Evolutionary conservation across 2,797 vertebrate species (phyloP).

Genomic region (Smutsia temminckii): DNA sequence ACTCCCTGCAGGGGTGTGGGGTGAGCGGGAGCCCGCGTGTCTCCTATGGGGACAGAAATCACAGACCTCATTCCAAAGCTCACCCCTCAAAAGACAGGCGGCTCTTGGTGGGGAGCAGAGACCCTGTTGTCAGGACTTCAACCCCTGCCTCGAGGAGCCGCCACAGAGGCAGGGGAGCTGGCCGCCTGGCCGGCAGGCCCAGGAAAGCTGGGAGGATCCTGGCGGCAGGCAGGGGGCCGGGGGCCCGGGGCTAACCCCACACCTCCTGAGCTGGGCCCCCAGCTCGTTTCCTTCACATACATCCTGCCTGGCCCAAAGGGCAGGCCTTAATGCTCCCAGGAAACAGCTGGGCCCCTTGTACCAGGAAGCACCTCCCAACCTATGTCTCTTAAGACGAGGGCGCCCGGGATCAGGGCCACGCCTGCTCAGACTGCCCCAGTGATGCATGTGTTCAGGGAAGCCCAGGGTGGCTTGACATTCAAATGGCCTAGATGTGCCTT

Average conservation of each 20-base stretch:
- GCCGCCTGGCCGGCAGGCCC: neutral
- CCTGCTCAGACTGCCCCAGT: no score
- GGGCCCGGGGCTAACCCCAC: neutral
- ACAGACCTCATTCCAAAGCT: neutral
- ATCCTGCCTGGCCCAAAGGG: accelerated
- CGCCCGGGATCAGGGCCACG: neutral
- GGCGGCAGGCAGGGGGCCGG: neutral
- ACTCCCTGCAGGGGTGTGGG: neutral
- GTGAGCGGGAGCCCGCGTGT: accelerated
- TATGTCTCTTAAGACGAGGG: neutral
- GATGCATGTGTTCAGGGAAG: neutral
- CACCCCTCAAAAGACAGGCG: neutral
- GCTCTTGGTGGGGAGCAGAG: neutral
- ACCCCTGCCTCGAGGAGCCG: neutral
- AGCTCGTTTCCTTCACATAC: neutral
- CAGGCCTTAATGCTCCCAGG: neutral
- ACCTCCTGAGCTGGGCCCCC: neutral
- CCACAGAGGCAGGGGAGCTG: accelerated
- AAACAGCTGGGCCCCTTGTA: accelerated
- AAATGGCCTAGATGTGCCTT: accelerated
- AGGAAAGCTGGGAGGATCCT: neutral
- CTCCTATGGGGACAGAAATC: neutral
- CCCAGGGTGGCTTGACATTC: neutral
- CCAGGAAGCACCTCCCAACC: accelerated
- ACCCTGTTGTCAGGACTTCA: neutral